Conservation (phyloP, 2,113 vertebrate species). For the Sinosuthora webbiana region DNA sequence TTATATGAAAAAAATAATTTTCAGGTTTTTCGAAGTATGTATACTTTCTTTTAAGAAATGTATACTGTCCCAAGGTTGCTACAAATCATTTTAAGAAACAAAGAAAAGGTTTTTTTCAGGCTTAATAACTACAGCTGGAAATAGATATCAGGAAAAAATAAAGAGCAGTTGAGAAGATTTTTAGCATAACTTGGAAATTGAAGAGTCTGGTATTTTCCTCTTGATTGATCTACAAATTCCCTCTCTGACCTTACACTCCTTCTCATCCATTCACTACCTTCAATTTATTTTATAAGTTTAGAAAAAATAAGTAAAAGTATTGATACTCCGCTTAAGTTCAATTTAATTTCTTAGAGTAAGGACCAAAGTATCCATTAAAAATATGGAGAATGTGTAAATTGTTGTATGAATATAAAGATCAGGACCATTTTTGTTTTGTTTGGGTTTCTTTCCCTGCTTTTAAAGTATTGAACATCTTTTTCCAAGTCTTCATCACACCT, state of each 20-base stretch:
- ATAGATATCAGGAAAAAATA: not conserved
- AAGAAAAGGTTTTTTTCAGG: not conserved
- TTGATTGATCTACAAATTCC: not conserved
- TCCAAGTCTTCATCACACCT: not conserved
- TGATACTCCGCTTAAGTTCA: not conserved
- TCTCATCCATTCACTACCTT: fast-evolving
- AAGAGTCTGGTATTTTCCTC: not conserved
- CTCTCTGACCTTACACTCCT: not conserved
- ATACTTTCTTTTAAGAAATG: not conserved
- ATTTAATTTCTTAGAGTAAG: not conserved
- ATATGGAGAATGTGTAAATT: not conserved
- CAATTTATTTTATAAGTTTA: not conserved
- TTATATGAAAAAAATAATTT: not conserved
- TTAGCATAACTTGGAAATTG: not conserved
- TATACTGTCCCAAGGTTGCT: not conserved
- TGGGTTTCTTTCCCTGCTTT: not conserved
- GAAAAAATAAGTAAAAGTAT: not conserved
- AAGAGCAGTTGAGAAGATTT: not conserved
- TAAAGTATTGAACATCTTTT: not conserved
- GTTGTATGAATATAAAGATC: not conserved
- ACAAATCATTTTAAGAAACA: not conserved
- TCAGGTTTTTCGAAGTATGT: fast-evolving
- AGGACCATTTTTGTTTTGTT: fast-evolving
- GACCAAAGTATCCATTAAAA: not conserved
- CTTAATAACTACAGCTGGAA: not conserved